A percentile compares a stretch with the other conserved stretches of the same genome.
phyloP scores from a whole-genome alignment of 2,888 invertebrate species.

The Omphaloscelis lunosa region DNA sequence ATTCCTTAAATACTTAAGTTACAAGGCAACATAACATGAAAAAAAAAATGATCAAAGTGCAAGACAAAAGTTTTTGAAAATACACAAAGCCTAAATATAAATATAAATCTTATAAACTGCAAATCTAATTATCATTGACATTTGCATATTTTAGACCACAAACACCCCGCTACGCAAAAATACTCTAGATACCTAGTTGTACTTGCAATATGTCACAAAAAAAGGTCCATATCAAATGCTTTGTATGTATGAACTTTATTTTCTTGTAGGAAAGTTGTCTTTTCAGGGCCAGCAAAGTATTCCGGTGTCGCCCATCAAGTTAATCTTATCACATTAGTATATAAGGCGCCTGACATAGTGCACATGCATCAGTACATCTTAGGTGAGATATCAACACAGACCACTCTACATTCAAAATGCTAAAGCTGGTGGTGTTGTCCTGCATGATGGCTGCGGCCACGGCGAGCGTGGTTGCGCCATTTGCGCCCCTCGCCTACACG shows the following conservation, averaged over 20 bases:
- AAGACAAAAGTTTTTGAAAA: background rate
- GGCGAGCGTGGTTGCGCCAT: constrained; percentile 74
- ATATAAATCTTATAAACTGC: background rate
- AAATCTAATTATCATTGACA: constrained; percentile 1
- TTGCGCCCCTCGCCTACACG: constrained; percentile 59
- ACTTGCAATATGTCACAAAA: constrained; percentile 19
- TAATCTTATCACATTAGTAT: constrained; percentile 74
- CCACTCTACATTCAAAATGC: constrained; percentile 82
- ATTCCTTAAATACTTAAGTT: background rate
- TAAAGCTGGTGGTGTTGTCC: constrained; percentile 91
- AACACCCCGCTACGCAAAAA: background rate
- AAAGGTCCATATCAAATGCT: constrained; percentile 39
- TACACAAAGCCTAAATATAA: background rate
- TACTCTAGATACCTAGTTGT: background rate
- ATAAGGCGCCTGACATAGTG: constrained; percentile 73
- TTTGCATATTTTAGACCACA: constrained; percentile 5
- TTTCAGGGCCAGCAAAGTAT: constrained; percentile 57
- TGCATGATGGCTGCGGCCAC: constrained; percentile 91
- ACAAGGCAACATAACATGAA: background rate
- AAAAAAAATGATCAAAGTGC: too few species aligned
- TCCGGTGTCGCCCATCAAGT: constrained; percentile 69
- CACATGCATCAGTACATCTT: constrained; percentile 80
- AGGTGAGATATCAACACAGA: constrained; percentile 83
- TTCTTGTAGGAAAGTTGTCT: constrained; percentile 57
- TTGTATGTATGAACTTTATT: constrained; percentile 44